These are phyloP conservation scores for Papilio glaucus DNA, from an alignment of 1,140 invertebrate genomes.

Conservation along the genomic window DNA sequence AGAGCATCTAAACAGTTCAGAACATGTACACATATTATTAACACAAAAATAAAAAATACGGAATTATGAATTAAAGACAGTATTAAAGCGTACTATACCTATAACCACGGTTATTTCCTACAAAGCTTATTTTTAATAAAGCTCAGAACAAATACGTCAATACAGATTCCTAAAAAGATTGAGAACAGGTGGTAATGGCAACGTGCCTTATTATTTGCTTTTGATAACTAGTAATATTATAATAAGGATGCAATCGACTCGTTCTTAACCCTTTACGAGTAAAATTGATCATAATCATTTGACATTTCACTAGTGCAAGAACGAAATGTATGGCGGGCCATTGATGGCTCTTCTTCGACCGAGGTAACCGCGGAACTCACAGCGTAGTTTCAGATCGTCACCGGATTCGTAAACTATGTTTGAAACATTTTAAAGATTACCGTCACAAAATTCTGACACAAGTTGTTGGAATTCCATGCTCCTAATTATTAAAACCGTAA, in stretches of 20 bases:
- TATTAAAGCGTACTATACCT: not conserved
- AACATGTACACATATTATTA: not conserved
- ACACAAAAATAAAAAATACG: not conserved
- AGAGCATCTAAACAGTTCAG: not conserved
- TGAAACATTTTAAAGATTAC: constrained; percentile 46
- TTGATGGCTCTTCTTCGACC: constrained; percentile 48
- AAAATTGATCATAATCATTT: constrained; percentile 69
- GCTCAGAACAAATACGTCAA: constrained; percentile 40
- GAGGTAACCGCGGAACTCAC: constrained; percentile 51
- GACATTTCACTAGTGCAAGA: constrained; percentile 81
- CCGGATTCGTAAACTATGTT: constrained; percentile 19
- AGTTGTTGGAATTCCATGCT: constrained; percentile 55
- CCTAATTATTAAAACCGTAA: constrained; percentile 68
- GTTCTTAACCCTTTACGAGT: constrained; percentile 22
- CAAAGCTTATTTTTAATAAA: constrained; percentile 35
- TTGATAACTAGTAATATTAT: constrained; percentile 27
- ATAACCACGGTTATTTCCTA: not conserved
- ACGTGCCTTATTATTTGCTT: constrained; percentile 8
- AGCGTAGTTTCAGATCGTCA: not conserved
- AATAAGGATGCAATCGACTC: constrained; percentile 12
- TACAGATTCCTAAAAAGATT: constrained; percentile 30
- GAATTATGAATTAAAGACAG: not conserved
- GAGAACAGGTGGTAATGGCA: constrained; percentile 5
- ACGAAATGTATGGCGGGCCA: constrained; percentile 82
- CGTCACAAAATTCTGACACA: constrained; percentile 52